Conservation (phyloP, 1,140 invertebrate genomes). For the Oryzaephilus surinamensis region DNA sequence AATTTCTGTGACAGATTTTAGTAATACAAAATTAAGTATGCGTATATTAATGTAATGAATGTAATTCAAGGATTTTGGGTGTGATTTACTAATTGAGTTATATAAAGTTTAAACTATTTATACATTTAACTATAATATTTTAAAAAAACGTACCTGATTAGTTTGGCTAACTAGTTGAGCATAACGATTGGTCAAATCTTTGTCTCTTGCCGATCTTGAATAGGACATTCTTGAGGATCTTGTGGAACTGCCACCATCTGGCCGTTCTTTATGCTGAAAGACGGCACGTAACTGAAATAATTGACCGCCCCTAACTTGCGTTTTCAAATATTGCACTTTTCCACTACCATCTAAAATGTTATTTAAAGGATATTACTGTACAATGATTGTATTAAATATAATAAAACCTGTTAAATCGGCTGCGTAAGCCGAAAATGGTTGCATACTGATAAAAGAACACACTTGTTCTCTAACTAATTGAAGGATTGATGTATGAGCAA, state of each 20-base stretch:
- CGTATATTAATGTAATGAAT: too few relatives aligned
- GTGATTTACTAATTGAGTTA: too few relatives aligned
- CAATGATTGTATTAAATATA: constrained; percentile 1
- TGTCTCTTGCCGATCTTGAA: constrained; percentile 22
- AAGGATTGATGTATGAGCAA: constrained; percentile 31
- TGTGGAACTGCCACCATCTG: constrained; percentile 19
- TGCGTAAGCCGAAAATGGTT: constrained; percentile 29
- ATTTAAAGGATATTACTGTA: not conserved
- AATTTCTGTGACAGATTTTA: too few relatives aligned
- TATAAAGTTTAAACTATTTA: too few relatives aligned
- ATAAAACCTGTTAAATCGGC: constrained; percentile 24
- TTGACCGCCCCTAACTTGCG: constrained; percentile 26
- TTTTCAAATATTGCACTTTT: constrained; percentile 28
- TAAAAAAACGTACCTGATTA: constrained; percentile 29
- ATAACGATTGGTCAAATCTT: constrained; percentile 36
- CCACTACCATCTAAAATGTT: constrained; percentile 9
- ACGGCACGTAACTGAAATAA: constrained; percentile 28
- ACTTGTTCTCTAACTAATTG: constrained; percentile 36
- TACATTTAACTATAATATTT: too few relatives aligned
- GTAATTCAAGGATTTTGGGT: too few relatives aligned
- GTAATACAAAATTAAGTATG: too few relatives aligned
- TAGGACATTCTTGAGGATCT: constrained; percentile 21
- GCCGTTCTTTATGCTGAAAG: constrained; percentile 25
- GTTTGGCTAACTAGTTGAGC: constrained; percentile 32
- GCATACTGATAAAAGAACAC: constrained; percentile 33